These are phyloP conservation scores for Diplazon laetatorius DNA, from an alignment of 2,888 invertebrate species.

Conservation along the genomic window DNA sequence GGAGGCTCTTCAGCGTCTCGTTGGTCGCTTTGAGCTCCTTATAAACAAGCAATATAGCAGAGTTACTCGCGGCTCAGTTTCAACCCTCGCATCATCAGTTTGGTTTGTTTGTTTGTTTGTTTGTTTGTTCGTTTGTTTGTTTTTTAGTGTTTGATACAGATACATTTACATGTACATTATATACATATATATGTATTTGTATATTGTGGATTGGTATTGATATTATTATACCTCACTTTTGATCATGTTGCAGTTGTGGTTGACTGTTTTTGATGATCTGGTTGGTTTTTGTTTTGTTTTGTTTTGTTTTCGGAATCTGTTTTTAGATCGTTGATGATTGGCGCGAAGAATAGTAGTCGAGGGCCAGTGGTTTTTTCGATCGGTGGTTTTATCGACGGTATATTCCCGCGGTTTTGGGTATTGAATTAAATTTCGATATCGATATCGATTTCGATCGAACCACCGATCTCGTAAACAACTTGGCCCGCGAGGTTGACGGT, in stretches of 20 bases:
- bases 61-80: constrained; percentile 74
- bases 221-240: constrained; percentile 18
- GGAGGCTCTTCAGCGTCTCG: constrained; percentile 92
- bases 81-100: constrained; percentile 56
- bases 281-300: too few relatives aligned
- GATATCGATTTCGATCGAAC: constrained; percentile 2
- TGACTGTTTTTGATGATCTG: constrained; percentile 45
- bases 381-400: neutral
- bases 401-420: too few relatives aligned
- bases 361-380: constrained; percentile 50
- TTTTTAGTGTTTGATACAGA: too few relatives aligned
- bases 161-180: neutral
- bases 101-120: constrained; percentile 46
- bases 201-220: too few relatives aligned
- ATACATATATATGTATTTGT: constrained; percentile 25
- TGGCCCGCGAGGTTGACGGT: constrained; percentile 53
- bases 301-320: constrained; percentile 33
- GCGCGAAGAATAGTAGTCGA: constrained; percentile 37
- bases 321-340: constrained; percentile 24
- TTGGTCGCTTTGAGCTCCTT: constrained; percentile 93
- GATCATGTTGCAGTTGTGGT: constrained; percentile 44
- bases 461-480: constrained; percentile 47
- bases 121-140: too few relatives aligned
- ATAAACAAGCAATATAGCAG: constrained; percentile 80
- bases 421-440: too few relatives aligned